Evolutionary conservation across 2,113 vertebrate genomes (phyloP), one percentile per base, ranked within the genome.

Genomic region (Carlito syrichta): DNA sequence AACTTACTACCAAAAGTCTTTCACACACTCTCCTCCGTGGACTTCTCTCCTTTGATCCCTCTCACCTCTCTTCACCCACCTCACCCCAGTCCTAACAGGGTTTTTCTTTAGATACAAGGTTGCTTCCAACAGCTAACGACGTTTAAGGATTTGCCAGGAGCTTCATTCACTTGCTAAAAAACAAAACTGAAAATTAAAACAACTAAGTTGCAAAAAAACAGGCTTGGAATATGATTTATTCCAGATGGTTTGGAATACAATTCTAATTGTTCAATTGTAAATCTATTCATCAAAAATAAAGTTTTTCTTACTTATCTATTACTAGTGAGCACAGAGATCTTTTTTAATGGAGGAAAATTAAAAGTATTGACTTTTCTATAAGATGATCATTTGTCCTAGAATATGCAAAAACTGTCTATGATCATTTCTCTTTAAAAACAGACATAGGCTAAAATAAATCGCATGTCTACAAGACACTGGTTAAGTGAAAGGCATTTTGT

Each of bases 231-330:
- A 88, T 40, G 32, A 96, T 86, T 95, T 86, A 91, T 22, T 84
- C 62, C 93, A 79, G 56, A 86, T 60, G 52, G 83, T 35, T 94
- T 84, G 25, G 84, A 96, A 79, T 69, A 66, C 91, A 97, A 96
- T 73, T 90, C 58, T 1, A 74, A n/a, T 77, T 87, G 86, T 89
- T 85, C 69, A 92, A 43, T 81, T 60, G 23, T 77, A 96, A 88
- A 78, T 69, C 38, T 60, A 71, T 78, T 94, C 71, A 89, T 78
- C 60, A 81, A 87, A 96, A 91, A 82, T 58, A 88, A 79, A 62
- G 66, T 35, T 88, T 87, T 38, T 82, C 52, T 62, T 77, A 43
- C 35, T 76, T 79, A 81, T 14, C 52, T 86, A 48, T 95, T 71
- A 87, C 66, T 94, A 91, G 91, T 79, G 60, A 94, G 38, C 40